A percentile compares a stretch with the other conserved stretches of the same genome.
Evolutionary conservation across 2,113 vertebrate genomes (phyloP).

Genomic region (Cardinalis cardinalis): DNA sequence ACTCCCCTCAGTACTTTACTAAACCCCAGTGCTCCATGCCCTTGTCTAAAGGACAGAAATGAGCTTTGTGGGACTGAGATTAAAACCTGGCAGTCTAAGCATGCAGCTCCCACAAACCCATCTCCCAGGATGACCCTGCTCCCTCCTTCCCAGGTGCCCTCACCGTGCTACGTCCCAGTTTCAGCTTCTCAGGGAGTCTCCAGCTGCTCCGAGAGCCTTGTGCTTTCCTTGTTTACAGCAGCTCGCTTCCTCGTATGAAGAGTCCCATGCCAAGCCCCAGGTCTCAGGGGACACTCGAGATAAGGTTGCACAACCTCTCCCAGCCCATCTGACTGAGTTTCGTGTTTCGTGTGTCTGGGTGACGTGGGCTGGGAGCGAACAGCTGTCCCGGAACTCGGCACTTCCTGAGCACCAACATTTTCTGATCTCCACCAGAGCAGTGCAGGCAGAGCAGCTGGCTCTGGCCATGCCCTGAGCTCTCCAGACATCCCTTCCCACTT

Average conservation of each 20-base stretch:
- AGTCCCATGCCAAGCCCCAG: not conserved
- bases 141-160: not conserved
- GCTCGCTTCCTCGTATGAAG: rapidly evolving
- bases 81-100: rapidly evolving
- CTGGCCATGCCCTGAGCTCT: rapidly evolving
- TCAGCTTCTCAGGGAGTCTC: not conserved
- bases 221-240: not conserved
- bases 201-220: rapidly evolving
- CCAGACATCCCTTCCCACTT: not conserved
- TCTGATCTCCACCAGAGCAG: rapidly evolving
- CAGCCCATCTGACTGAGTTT: not conserved
- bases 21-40: not conserved
- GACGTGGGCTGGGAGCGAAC: not conserved
- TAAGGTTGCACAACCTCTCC: not conserved
- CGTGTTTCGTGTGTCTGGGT: not conserved
- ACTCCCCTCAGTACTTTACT: not conserved
- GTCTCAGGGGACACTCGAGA: rapidly evolving
- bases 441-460: not conserved
- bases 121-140: rapidly evolving
- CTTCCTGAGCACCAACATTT: not conserved
- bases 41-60: not conserved
- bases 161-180: rapidly evolving
- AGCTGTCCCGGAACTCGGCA: not conserved
- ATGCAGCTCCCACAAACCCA: rapidly evolving
- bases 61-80: rapidly evolving